phyloP scores from a whole-genome alignment of 2,113 vertebrate genomes.

The Pongo pygmaeus region DNA sequence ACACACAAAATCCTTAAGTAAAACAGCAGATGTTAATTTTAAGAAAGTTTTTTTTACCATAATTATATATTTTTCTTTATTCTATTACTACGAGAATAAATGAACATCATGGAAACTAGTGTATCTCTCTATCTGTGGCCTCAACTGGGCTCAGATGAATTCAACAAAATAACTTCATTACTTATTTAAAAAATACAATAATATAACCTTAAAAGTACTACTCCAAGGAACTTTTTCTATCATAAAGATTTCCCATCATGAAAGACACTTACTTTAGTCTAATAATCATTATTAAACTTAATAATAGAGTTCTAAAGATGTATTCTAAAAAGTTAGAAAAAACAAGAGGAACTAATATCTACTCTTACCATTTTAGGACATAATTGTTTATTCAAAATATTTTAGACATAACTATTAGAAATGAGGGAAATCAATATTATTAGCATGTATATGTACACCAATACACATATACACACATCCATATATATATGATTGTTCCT shows the following conservation, averaged over 20 bases:
- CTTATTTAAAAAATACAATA: neutral
- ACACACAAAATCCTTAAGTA: neutral
- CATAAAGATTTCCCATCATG: neutral
- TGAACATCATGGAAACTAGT: neutral
- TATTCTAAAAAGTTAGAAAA: neutral
- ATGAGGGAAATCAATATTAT: neutral
- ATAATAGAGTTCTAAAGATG: neutral
- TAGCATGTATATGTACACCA: neutral
- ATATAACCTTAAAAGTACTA: neutral
- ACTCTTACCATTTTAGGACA: neutral
- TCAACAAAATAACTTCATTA: neutral
- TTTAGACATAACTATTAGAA: neutral
- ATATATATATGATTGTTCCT: neutral
- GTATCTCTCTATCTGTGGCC: too few species aligned
- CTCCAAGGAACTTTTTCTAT: neutral
- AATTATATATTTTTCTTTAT: neutral
- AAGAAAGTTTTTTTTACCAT: neutral
- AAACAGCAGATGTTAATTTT: neutral
- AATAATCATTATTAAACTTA: neutral
- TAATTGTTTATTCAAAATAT: neutral
- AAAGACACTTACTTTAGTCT: neutral
- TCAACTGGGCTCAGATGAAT: neutral
- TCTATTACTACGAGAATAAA: neutral
- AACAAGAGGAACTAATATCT: neutral
- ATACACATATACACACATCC: neutral